Base-by-base conservation (phyloP, 2,113 vertebrate species). In the Motacilla alba region DNA sequence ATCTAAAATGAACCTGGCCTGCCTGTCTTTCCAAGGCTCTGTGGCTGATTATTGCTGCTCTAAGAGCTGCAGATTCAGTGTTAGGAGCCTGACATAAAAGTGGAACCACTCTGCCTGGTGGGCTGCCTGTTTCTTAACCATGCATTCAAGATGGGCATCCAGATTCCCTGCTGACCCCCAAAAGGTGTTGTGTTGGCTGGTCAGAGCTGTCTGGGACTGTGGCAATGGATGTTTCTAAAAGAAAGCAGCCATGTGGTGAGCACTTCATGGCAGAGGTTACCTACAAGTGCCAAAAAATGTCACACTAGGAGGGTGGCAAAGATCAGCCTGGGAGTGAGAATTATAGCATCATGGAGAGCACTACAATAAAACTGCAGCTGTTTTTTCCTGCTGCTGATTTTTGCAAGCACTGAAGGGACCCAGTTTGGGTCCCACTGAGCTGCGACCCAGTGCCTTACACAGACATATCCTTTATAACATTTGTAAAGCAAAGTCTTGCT, bases 1-100 rank as follows among this genome's bases (percentile, higher is more conserved):
- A 95, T 89, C 83, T 93, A 52, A 83, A 93, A 90, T 72, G 73
- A 93, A 50, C 80, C 27, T 50, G 35, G 35, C 47, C 86, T 83
- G 55, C 76, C 76, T 4, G 1, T 86, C 92, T 67, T 89, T 56
- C 87, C 10, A 3, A 23, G 49, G 33, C 33, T 90, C 75, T 53
- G 39, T 56, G 72, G 75, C 49, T 92, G 83, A 88, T 88, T 80
- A 55, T 12, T 88, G 79, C 72, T 74, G 59, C 89, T 93, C 7
- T 62, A 43, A 64, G 90, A 93, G 53, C 43, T 58, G 49, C 13
- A 53, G 68, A 58, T 49, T 31, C 62, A 30, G 26, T 41, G 35
- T 30, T 59, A 26, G 39, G 60, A 91, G 33, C 17, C 46, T 87
- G 70, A 66, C 24, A 23, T 14, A 28, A 52, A 53, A 83, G 72